These are phyloP conservation scores for Dallia pectoralis DNA, from an alignment of 2,797 vertebrate genomes.

Conservation along the genomic window DNA sequence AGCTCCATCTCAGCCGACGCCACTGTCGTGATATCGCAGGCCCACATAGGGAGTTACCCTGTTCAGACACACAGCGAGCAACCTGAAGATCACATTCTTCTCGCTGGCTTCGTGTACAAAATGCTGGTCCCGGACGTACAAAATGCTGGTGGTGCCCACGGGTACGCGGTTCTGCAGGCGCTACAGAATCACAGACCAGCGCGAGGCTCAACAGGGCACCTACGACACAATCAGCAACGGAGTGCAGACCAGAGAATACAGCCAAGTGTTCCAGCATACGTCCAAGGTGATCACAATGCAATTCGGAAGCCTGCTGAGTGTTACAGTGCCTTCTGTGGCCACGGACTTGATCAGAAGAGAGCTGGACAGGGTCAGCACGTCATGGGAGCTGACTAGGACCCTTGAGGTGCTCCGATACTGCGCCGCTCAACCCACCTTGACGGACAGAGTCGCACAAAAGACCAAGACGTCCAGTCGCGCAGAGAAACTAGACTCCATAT, in stretches of 20 bases:
- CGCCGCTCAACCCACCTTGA: slow-evolving; percentile 17
- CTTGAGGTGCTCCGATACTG: slow-evolving; percentile 30
- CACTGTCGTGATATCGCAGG: background rate
- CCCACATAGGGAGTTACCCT: slow-evolving; percentile 23
- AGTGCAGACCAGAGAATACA: slow-evolving; percentile 23
- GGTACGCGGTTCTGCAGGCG: background rate
- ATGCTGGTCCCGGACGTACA: slow-evolving; percentile 14
- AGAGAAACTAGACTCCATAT: background rate
- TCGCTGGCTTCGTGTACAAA: slow-evolving; percentile 29
- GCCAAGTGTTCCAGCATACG: slow-evolving; percentile 10
- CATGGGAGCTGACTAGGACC: slow-evolving; percentile 26
- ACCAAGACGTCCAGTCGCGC: background rate
- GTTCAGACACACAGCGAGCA: slow-evolving; percentile 21
- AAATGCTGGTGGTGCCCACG: slow-evolving; percentile 7
- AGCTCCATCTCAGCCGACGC: background rate
- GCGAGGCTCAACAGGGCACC: slow-evolving; percentile 23
- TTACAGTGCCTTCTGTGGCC: background rate
- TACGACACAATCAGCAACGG: slow-evolving; percentile 24
- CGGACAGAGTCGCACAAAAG: slow-evolving; percentile 2
- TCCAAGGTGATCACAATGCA: slow-evolving; percentile 8
- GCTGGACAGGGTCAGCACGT: background rate
- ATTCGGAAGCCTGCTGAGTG: slow-evolving; percentile 14
- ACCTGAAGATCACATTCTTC: slow-evolving; percentile 2
- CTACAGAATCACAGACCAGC: slow-evolving; percentile 22
- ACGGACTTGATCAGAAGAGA: slow-evolving; percentile 13